Base-by-base conservation (phyloP, 2,113 vertebrate species). In the Crocuta crocuta region DNA sequence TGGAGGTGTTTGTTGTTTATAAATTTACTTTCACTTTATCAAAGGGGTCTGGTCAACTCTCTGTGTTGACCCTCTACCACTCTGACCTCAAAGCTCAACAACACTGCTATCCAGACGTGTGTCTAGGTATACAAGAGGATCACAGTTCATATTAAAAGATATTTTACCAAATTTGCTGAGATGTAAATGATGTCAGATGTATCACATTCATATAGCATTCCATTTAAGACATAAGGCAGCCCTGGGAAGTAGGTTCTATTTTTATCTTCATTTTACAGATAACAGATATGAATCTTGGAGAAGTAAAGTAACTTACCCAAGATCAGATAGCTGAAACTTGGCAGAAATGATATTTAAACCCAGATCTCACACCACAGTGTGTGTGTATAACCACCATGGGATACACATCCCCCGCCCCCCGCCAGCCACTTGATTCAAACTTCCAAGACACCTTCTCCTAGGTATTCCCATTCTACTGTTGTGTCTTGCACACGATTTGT, bases 141-240 rank as follows among this genome's bases (percentile, higher is more conserved):
- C 61, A 10, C 43, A 35, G 23, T 88, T 95, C 50, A 80, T 23
- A 93, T 70, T 11, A 92, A 91, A 96, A 92, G 71, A 24, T 58
- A 48, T 61, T 33, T 19, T 10, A 26, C 21, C 50, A 58, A 35
- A 39, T 65, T 83, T 93, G 33, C 61, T 33, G 91, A 89, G 35
- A 79, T 26, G 68, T 19, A 86, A 91, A 43, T 28, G 79, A 28
- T 23, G 31, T 66, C 78, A 74, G 26, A 11, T 12, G 33, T 48
- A 33, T 17, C 66, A 33, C 45, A 35, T 68, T 53, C 61, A 65
- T 0, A 45, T 10, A 58, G 23, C 33, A 81, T 21, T 58, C 58
- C 19, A 85, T 39, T 81, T 48, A 66, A 81, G n/a, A 94, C 1
- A 39, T n/a, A 74, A 87, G 68, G 48, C 3, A 61, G 26, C 10